Conservation (phyloP, 2,797 vertebrate genomes). For the Rhinella marina region DNA sequence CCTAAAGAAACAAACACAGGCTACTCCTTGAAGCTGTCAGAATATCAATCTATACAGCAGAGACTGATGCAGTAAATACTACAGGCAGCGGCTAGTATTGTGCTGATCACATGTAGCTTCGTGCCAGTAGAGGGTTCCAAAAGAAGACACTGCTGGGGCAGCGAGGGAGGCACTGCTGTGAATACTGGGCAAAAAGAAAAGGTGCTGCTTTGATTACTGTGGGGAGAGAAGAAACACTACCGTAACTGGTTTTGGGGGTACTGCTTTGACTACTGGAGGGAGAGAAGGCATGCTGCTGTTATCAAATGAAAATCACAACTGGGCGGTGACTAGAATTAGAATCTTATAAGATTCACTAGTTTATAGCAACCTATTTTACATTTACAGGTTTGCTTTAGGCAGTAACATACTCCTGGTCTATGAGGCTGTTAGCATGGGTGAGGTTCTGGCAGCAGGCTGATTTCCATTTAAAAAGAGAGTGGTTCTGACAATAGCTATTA, state of each 20-base stretch:
- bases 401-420: background rate
- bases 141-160: background rate
- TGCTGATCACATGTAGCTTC: background rate
- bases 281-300: background rate
- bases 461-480: background rate
- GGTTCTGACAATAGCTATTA: background rate
- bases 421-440: background rate
- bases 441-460: background rate
- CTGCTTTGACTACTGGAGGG: no score
- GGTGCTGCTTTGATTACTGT: no score
- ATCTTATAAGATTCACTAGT: no score
- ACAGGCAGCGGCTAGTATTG: background rate
- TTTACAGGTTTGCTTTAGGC: background rate
- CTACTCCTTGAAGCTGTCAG: no score
- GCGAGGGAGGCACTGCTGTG: no score
- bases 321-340: no score
- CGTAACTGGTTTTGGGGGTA: background rate
- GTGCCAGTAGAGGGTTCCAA: background rate
- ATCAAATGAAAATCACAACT: background rate
- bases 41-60: background rate
- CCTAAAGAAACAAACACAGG: no score
- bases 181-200: no score
- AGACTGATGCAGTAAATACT: background rate
- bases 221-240: no score
- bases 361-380: background rate